A percentile compares a stretch with the other conserved stretches of the same genome.
Conservation (phyloP, 2,113 vertebrate species). For the Eptesicus fuscus region DNA sequence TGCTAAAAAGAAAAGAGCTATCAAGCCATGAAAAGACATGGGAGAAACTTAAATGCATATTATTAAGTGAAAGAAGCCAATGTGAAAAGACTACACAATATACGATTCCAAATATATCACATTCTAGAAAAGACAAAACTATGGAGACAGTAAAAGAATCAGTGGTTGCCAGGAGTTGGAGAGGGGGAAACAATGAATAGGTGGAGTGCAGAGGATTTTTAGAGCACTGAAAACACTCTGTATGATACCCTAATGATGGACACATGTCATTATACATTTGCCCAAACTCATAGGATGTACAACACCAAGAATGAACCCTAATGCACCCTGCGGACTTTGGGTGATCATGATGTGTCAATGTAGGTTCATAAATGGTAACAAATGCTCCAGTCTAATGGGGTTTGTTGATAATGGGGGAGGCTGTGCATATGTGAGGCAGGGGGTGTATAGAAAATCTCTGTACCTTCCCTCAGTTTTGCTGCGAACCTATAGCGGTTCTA, state of each 20-base stretch:
- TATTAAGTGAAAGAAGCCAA: neutral
- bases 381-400: neutral
- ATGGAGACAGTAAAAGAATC: neutral
- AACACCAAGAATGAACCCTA: neutral
- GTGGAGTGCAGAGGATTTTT: no score
- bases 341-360: neutral
- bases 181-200: fast-evolving
- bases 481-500: neutral
- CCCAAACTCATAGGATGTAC: neutral
- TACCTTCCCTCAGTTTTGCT: neutral
- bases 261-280: neutral
- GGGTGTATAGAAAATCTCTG: neutral
- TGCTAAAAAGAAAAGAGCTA: neutral
- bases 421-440: neutral
- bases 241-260: neutral
- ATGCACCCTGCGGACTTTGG: neutral
- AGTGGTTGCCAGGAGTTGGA: neutral
- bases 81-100: neutral
- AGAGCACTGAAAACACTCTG: neutral
- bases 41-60: neutral
- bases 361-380: neutral
- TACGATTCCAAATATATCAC: neutral
- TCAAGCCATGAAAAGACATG: neutral
- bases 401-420: neutral
- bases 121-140: neutral